These are phyloP conservation scores for Tragopan temminckii DNA, from an alignment of 2,797 vertebrate genomes.

Conservation along the genomic window DNA sequence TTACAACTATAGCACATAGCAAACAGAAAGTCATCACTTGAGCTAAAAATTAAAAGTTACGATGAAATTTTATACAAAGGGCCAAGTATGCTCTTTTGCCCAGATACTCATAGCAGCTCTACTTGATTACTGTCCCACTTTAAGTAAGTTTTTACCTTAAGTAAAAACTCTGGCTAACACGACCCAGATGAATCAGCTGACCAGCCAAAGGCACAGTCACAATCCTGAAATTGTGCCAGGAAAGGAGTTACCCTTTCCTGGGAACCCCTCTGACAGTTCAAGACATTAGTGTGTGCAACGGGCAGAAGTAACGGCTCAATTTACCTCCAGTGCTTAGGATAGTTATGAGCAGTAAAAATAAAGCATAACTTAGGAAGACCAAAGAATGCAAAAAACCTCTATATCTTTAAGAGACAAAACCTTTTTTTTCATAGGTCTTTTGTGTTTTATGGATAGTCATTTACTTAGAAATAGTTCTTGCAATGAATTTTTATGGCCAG, in stretches of 20 bases:
- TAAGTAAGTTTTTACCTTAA: neutral
- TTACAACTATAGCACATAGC: neutral
- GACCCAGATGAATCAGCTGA: rapidly evolving
- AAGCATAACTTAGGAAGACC: neutral
- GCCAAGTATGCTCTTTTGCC: neutral
- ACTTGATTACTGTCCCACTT: neutral
- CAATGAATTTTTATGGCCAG: slow-evolving; percentile 47
- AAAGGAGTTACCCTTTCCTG: neutral
- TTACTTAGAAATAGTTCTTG: slow-evolving; percentile 41
- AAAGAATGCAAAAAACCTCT: neutral
- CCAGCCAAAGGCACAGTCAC: neutral
- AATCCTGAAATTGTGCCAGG: neutral
- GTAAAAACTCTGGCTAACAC: neutral
- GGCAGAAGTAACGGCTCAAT: neutral
- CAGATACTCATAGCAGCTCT: neutral
- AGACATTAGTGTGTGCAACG: neutral
- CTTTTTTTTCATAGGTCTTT: slow-evolving; percentile 1
- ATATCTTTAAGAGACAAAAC: neutral
- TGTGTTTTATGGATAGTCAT: slow-evolving; percentile 44
- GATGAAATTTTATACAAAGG: neutral
- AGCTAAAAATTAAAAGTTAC: neutral
- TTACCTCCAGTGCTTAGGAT: neutral
- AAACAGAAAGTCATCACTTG: neutral
- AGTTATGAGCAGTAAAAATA: neutral
- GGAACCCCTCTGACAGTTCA: neutral